These are phyloP conservation scores for Sylvicola cinctus DNA, from an alignment of 2,888 invertebrate species.

Conservation along the genomic window DNA sequence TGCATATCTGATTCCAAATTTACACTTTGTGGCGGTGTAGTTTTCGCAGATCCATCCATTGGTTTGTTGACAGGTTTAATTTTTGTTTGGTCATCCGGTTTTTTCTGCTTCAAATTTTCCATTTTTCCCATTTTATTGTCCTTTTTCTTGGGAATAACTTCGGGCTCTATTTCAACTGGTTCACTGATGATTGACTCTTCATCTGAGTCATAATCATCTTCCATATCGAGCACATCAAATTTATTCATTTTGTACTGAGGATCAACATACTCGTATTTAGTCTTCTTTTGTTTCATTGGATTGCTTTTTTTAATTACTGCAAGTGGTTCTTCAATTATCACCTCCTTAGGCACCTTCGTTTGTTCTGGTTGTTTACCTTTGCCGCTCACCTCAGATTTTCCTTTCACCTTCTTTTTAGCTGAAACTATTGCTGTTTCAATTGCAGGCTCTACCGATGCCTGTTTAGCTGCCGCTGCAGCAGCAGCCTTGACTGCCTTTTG, in stretches of 20 bases:
- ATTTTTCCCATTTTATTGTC: constrained; percentile 5
- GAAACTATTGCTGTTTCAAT: no score
- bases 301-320: constrained; percentile 7
- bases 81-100: no score
- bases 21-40: neutral
- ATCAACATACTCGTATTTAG: constrained; percentile 8
- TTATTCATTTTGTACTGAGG: constrained; percentile 7
- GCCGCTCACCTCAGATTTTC: no score
- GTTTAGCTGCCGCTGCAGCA: no score
- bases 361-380: constrained; percentile 4
- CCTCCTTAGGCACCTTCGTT: constrained; percentile 7
- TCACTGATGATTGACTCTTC: constrained; percentile 3
- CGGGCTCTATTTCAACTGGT: constrained; percentile 5
- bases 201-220: constrained; percentile 6
- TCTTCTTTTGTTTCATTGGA: constrained; percentile 6
- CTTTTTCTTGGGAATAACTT: no score
- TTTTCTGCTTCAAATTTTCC: neutral
- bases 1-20: constrained; percentile 4
- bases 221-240: constrained; percentile 6
- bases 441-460: no score
- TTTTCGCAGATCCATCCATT: neutral
- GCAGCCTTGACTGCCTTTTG: constrained; percentile 7
- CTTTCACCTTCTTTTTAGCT: no score
- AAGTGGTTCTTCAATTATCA: constrained; percentile 5
- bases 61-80: no score